Percentiles rank a stretch among this genome's conserved stretches.
These are phyloP conservation scores for Brachynemurus nebulosus DNA, from an alignment of 2,888 invertebrate species.

Conservation along the genomic window DNA sequence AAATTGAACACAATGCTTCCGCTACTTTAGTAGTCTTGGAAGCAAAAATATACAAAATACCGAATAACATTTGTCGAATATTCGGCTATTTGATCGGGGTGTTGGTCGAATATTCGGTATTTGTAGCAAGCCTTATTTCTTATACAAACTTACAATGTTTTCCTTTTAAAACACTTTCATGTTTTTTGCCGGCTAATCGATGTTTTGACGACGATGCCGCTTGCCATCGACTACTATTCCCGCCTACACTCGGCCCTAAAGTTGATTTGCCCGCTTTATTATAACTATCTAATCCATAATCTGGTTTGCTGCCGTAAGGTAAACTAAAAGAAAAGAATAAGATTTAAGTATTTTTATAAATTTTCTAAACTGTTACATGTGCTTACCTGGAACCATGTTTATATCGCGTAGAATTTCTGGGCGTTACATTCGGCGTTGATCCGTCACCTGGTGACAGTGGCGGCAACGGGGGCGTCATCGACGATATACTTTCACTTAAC, in stretches of 20 bases:
- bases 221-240: conserved; percentile 26
- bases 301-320: conserved; percentile 46
- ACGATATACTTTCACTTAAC: conserved; percentile 49
- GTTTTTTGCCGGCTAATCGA: conserved; percentile 34
- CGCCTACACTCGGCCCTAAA: conserved; percentile 24
- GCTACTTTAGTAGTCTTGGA: too few species aligned
- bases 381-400: conserved; percentile 27
- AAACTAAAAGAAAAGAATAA: conserved; percentile 35
- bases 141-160: conserved; percentile 47
- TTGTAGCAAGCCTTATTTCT: too few species aligned
- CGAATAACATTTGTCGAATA: too few species aligned
- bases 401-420: conserved; percentile 31
- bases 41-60: too few species aligned
- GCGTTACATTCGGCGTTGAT: conserved; percentile 32
- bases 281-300: conserved; percentile 37
- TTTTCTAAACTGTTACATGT: neutral
- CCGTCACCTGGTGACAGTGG: conserved; percentile 55
- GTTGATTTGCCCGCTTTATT: conserved; percentile 29
- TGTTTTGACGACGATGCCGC: conserved; percentile 34
- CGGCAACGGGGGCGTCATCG: conserved; percentile 65
- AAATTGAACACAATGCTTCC: too few species aligned
- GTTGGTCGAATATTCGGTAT: too few species aligned
- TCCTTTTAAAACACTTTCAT: conserved; percentile 38
- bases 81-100: too few species aligned
- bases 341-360: neutral